Evolutionary conservation across 2,797 vertebrate genomes (phyloP).

Genomic region (Zenarchopterus dispar): DNA sequence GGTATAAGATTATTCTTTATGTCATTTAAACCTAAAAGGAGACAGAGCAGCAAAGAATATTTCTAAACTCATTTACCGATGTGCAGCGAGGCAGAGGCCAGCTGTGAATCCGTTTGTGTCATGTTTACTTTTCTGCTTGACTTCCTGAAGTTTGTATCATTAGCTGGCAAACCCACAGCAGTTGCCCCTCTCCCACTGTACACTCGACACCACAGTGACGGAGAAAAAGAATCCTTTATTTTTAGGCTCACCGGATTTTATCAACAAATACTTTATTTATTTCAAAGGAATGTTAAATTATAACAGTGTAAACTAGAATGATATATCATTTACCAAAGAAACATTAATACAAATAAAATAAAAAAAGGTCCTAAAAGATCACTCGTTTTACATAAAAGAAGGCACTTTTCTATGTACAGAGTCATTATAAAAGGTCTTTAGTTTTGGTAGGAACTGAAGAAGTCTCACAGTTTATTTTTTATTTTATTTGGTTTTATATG

Average conservation of each 20-base stretch:
- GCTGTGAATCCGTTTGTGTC: constrained; percentile 67
- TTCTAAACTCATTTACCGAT: constrained; percentile 51
- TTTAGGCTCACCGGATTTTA: too few species aligned
- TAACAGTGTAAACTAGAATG: not conserved
- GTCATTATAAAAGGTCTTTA: not conserved
- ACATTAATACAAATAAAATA: not conserved
- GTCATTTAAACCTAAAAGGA: too few species aligned
- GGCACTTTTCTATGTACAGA: not conserved
- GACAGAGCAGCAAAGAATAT: constrained; percentile 3
- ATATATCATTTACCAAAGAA: not conserved
- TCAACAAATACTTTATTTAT: too few species aligned
- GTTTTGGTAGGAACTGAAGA: not conserved
- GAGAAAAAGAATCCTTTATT: not conserved
- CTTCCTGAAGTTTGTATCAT: constrained; percentile 67
- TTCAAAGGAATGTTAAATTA: too few species aligned
- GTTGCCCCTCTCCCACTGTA: constrained; percentile 10
- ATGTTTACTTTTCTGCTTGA: constrained; percentile 79
- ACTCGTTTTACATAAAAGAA: not conserved
- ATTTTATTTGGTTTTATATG: not conserved
- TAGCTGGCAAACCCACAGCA: constrained; percentile 32
- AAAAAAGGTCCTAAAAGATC: not conserved
- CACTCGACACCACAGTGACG: not conserved
- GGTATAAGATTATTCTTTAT: too few species aligned
- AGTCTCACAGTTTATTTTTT: not conserved
- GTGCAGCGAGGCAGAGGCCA: constrained; percentile 55